phyloP scores from a whole-genome alignment of 2,888 invertebrate species.

The Campopleginae sp. region DNA sequence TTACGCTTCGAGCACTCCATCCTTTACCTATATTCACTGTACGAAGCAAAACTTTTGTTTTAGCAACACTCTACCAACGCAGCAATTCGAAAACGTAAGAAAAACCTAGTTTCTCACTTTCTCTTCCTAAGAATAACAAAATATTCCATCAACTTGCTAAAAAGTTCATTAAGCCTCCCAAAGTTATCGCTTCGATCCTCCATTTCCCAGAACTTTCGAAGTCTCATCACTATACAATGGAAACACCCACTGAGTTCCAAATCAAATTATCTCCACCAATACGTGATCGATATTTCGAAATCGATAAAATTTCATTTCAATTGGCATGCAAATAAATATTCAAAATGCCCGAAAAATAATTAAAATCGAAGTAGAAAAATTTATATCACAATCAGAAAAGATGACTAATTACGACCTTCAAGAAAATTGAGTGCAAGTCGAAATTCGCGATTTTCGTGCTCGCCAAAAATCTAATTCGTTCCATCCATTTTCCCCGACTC shows the following conservation, averaged over 20 bases:
- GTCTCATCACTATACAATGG: not conserved
- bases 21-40: conserved; percentile 10
- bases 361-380: too few species aligned
- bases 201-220: conserved; percentile 18
- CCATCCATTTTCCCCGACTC: too few species aligned
- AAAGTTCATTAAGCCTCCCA: conserved; percentile 28
- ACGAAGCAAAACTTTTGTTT: conserved; percentile 62
- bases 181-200: conserved; percentile 26
- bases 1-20: conserved; percentile 14
- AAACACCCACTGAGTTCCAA: not conserved
- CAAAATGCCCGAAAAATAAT: too few species aligned
- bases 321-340: too few species aligned
- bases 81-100: conserved; percentile 26
- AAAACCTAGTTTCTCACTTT: conserved; percentile 8
- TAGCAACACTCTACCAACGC: conserved; percentile 38
- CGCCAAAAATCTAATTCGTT: too few species aligned
- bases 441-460: too few species aligned
- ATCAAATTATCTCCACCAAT: too few species aligned
- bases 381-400: too few species aligned
- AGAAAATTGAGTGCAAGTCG: too few species aligned
- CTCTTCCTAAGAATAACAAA: conserved; percentile 29
- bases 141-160: conserved; percentile 34
- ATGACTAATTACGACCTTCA: too few species aligned
- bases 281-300: too few species aligned
- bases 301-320: too few species aligned